Base-by-base conservation (phyloP, 2,888 invertebrate species). In the Andrena marginata region DNA sequence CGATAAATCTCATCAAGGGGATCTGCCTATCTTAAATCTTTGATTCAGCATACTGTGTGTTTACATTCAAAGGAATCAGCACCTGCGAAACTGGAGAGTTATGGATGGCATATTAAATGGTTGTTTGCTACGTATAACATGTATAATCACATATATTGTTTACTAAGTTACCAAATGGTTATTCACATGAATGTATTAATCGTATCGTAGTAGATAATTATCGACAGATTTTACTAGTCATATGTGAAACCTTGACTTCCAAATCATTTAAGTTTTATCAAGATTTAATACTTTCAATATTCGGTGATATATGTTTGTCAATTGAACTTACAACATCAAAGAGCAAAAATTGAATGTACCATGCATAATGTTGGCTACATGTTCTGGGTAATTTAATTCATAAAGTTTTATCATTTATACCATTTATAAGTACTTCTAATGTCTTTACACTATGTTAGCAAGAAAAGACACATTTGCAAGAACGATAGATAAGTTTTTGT, bases 31-130 rank as follows among this genome's bases (percentile, higher is more conserved):
- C 86, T 79, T 82, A 86, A 85, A 77, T 74, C 51, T 86, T 84
- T 87, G 75, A 87, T 80, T 86, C 89, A 85, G 80, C 82, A 85
- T 85, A 82, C 81, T 86, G 68, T 84, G 70, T 79, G 71, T 84
- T 80, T 72, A 77, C 62, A 79, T 77, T 84, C 80, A 67, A 80
- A 85, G 89, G 86, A 87, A 80, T 85, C 82, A 85, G 85, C 83
- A 85, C 79, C 86, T 77, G 77, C 78, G 49, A 85, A 76, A 77
- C 74, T 64, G 85, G 87, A 85, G 85, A 80, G 77, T 85, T 83
- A 31, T 54, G 83, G 82, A 87, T 76, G 86, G 78, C 80, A 85
- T 80, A 73, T 82, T 73, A 62, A 73, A 78, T 81, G 67, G 80
- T 42, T 82, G 59, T 83, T 83, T 80, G 68, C 75, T 82, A 79